A percentile compares a stretch with the other conserved stretches of the same genome.
These are phyloP conservation scores for Baryphthengus martii DNA, from an alignment of 2,113 vertebrate genomes.

Conservation along the genomic window DNA sequence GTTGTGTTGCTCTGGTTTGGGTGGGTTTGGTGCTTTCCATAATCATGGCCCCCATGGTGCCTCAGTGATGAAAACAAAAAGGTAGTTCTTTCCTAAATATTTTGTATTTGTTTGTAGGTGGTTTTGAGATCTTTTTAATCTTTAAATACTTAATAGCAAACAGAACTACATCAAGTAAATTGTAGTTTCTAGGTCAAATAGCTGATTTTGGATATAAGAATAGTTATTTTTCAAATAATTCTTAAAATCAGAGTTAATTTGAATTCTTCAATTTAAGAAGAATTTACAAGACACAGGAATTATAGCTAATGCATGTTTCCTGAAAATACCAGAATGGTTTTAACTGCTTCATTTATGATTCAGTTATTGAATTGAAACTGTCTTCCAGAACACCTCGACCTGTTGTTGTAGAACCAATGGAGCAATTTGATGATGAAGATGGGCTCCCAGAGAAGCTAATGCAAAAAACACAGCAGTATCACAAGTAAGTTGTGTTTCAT, in stretches of 20 bases:
- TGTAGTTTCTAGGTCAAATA: background rate
- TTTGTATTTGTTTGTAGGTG: background rate
- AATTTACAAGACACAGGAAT: background rate
- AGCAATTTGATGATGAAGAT: slow-evolving; percentile 95
- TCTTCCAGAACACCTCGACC: slow-evolving; percentile 89
- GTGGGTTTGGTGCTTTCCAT: background rate
- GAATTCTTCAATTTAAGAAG: background rate
- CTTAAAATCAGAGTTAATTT: background rate
- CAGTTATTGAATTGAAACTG: background rate
- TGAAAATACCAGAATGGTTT: background rate
- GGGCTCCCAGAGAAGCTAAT: slow-evolving; percentile 92
- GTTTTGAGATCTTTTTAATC: background rate
- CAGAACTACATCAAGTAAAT: background rate
- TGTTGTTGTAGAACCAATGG: slow-evolving; percentile 93
- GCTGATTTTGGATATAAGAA: background rate
- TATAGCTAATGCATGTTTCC: background rate
- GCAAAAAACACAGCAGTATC: slow-evolving; percentile 90
- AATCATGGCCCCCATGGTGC: background rate
- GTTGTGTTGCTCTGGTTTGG: background rate
- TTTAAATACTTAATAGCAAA: background rate
- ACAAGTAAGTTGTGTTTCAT: slow-evolving; percentile 81
- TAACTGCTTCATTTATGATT: background rate
- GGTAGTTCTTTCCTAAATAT: background rate
- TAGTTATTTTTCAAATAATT: background rate
- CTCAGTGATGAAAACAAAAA: background rate